Base-by-base conservation (phyloP, 2,797 vertebrate species). In the Falco berigora region DNA sequence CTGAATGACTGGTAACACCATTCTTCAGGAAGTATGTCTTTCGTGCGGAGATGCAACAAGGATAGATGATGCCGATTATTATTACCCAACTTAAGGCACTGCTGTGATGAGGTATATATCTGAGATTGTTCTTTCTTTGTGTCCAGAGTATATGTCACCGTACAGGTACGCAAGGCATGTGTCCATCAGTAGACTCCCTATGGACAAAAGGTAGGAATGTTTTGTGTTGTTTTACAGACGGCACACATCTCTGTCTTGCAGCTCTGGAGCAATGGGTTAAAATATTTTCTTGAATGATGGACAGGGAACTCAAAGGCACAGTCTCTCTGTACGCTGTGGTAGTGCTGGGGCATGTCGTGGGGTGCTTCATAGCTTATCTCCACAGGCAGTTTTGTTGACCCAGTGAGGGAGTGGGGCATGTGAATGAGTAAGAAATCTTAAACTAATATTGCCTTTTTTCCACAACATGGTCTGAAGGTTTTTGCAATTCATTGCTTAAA, bases 321-420 rank as follows among this genome's bases (percentile, higher is more conserved):
- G 22, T 47, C 23, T 59, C 21, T 55, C 12, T 14, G 2, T 32
- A 7, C 32, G 14, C 24, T 42, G 7, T 38, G 40, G n/a, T 59
- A 71, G 66, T 4, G 2, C 20, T 50, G 38, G 17, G 27, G 28
- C n/a, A 27, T 44, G 30, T 62, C 0, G 0, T 42, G 46, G 14
- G 58, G 19, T 80, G 34, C 28, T 64, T 55, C 22, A 18, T 3
- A 59, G 34, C 32, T 69, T 66, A 76, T 30, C 17, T 50, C 55
- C 72, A 66, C 17, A n/a, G 64, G 38, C 30, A 67, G 3, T 67
- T 69, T 73, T 80, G 27, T 67, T 93, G 72, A 28, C 61, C 7
- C 23, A 52, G 16, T 63, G 44, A 67, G 44, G 52, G 61, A 88
- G 13, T 20, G 28, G 14, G 25, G 15, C 28, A 27, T 14, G 28